Evolutionary conservation across 2,888 invertebrate species (phyloP).

Genomic region (Ypsolopha scabrella): DNA sequence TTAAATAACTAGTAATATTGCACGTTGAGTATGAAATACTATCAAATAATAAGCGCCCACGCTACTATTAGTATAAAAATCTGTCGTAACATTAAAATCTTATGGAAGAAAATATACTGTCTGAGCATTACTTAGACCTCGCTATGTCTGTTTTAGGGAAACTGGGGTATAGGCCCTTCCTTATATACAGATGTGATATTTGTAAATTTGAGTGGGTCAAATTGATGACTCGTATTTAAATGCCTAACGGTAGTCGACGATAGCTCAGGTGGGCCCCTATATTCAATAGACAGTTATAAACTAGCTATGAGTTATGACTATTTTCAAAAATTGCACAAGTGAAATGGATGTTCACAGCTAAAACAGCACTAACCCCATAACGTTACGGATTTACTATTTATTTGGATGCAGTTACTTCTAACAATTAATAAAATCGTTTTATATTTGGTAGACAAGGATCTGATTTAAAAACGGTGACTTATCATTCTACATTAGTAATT

Average conservation of each 20-base stretch:
- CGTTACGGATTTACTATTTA: constrained; percentile 32
- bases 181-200: too few relatives aligned
- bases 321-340: constrained; percentile 68
- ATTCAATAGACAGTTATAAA: constrained; percentile 63
- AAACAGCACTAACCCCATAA: constrained; percentile 47
- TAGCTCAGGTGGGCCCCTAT: constrained; percentile 58
- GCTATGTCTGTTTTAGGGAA: neutral
- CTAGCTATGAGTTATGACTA: constrained; percentile 69
- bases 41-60: constrained; percentile 71
- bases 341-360: constrained; percentile 68
- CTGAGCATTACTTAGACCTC: constrained; percentile 13
- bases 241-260: too few relatives aligned
- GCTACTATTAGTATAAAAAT: constrained; percentile 36
- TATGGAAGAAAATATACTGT: constrained; percentile 66
- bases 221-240: too few relatives aligned
- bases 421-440: constrained; percentile 31
- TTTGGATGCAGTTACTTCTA: constrained; percentile 36
- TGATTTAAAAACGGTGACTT: constrained; percentile 54
- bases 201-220: too few relatives aligned
- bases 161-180: too few relatives aligned
- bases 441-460: constrained; percentile 55
- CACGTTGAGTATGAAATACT: constrained; percentile 70
- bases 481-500: constrained; percentile 58
- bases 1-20: constrained; percentile 73
- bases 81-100: constrained; percentile 47